Base-by-base conservation (phyloP, 2,888 invertebrate genomes). In the Leptinotarsa rubiginosa region DNA sequence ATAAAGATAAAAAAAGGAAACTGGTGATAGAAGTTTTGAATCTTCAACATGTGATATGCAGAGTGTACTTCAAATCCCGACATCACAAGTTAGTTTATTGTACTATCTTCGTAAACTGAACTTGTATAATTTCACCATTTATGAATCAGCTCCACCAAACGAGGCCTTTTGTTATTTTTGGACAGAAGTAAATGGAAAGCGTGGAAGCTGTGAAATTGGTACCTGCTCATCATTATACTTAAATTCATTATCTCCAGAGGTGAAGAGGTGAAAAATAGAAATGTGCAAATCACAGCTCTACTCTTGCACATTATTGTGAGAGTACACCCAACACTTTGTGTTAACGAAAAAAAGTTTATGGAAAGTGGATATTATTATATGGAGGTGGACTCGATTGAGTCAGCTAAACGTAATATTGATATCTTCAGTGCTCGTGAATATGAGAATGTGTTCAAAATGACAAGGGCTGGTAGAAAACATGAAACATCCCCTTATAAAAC, bases 11-110 rank as follows among this genome's bases (percentile, higher is more conserved):
- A 18, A 64, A 25, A 75, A 69, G 59, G 31, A 41, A 41, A 56
- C 54, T 15, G 66, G 50, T 70, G 73, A 75, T 47, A 68, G 18
- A 20, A 68, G n/a, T 68, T 75, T 73, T 15, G 49, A 54, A 73
- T 75, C 68, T 22, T 56, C 69, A 62, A 50, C 73, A 68, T 75
- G 70, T 73, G 75, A 75, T 41, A 69, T 75, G 73, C 56, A 73
- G 68, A 67, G 47, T 67, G 69, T 75, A 12, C 59, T 73, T 22
- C 70, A 75, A 73, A 69, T 75, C 20, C 70, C 75, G n/a, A 70
- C 66, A 49, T n/a, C 72, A 70, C 52, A 72, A 62, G 65, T 67
- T 62, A 65, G 70, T 65, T 67, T 75, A 25, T 31, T 75, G 25
- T 74, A 74, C 64, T 64, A 74, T 68, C 50, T 73, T 0, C 73